Percentiles rank a stretch among this genome's conserved stretches.
Conservation (phyloP, 2,888 invertebrate species). For the Lochmaea crataegi region DNA sequence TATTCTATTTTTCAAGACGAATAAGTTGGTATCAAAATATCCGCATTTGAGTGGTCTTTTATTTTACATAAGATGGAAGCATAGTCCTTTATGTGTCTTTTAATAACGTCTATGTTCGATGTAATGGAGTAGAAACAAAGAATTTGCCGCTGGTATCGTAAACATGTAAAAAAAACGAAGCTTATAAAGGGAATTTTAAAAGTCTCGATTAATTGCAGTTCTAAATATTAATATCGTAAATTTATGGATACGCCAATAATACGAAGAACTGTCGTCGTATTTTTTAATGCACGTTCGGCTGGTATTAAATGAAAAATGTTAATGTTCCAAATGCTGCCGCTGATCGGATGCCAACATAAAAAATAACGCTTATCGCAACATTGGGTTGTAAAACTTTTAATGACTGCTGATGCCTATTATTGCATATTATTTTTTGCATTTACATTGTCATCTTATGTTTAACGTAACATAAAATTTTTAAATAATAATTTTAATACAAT, state of each 20-base stretch:
- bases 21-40: no score
- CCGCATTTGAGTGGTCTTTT: no score
- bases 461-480: background rate
- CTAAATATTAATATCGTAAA: constrained; percentile 59
- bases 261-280: constrained; percentile 59
- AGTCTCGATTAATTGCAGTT: constrained; percentile 59
- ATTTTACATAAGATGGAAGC: no score
- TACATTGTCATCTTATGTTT: constrained; percentile 44
- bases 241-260: constrained; percentile 60
- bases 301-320: constrained; percentile 61
- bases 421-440: constrained; percentile 26
- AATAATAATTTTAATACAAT: background rate
- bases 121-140: no score
- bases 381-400: constrained; percentile 59
- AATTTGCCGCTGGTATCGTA: background rate
- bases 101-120: no score
- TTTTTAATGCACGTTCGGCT: constrained; percentile 55
- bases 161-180: background rate
- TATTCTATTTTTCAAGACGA: no score
- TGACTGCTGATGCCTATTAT: constrained; percentile 54
- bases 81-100: no score
- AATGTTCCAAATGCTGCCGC: constrained; percentile 44
- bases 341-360: constrained; percentile 55
- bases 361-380: constrained; percentile 59
- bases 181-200: background rate